These are phyloP conservation scores for Scatophagus argus DNA, from an alignment of 2,113 vertebrate species.

Conservation along the genomic window DNA sequence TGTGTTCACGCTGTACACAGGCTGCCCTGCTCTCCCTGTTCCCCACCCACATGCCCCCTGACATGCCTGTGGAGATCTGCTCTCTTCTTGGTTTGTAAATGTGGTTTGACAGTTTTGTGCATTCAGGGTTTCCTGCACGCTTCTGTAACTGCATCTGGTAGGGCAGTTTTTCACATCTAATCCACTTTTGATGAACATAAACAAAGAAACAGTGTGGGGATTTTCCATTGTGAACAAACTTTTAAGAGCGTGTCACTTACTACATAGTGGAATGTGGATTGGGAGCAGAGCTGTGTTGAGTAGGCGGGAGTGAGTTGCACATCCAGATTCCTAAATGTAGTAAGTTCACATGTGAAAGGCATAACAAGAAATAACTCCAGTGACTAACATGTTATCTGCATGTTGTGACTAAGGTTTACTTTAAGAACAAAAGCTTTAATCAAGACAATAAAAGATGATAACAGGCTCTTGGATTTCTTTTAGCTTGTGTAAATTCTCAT, in stretches of 20 bases:
- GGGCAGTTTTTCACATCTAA: constrained; percentile 3
- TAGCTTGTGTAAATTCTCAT: constrained; percentile 17
- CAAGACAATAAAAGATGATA: neutral
- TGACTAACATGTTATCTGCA: neutral
- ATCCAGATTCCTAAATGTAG: neutral
- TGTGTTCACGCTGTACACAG: too few relatives aligned
- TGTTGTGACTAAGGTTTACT: neutral
- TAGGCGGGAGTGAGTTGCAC: neutral
- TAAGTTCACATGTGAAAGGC: neutral
- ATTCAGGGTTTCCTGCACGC: neutral
- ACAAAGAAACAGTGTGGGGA: neutral
- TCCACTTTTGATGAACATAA: constrained; percentile 10
- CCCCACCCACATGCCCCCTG: too few relatives aligned
- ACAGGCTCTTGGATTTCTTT: neutral
- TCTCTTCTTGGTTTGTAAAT: neutral
- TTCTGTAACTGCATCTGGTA: neutral
- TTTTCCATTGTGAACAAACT: constrained; percentile 49
- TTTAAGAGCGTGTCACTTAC: neutral
- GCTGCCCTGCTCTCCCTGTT: too few relatives aligned
- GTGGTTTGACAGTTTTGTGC: constrained; percentile 3
- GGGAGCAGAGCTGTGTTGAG: neutral
- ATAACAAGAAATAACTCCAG: neutral
- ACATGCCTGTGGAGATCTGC: too few relatives aligned
- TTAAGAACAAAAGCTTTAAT: neutral
- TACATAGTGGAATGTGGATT: neutral